Evolutionary conservation across 2,113 vertebrate species (phyloP), one percentile per base, ranked within the genome.

Genomic region (Cryptomyrus ogoouensis): DNA sequence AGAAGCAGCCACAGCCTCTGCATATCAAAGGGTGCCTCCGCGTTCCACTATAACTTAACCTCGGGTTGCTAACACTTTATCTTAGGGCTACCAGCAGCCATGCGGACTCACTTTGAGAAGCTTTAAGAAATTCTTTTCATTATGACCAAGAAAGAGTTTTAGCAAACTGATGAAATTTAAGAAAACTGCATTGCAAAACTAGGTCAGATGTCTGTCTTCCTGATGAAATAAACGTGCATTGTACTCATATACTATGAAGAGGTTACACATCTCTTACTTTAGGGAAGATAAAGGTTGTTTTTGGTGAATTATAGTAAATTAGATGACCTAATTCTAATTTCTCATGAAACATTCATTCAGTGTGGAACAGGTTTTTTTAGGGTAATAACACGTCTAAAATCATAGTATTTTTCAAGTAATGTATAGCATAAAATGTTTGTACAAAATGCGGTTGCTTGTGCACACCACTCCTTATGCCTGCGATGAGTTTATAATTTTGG

Each of bases 71-170:
- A 44, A 84, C 19, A 44, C 42, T 84, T 83, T 53, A 84, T 84
- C 89, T 89, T 39, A 15, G 6, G 35, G 39, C 50, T 85, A 85
- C 80, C 80, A 58, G 52, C 77, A 84, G 56, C 19, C 77, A 42
- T 27, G 47, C 80, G 87, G 88, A 87, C 89, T 88, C 88, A 90
- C 24, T 7, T 47, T 90, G 90, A 91, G 89, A 35, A 66, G 89
- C 89, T 93, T 92, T 84, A 15, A 52, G 9, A 90, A 86, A 52
- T 31, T 31, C 46, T 90, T 92, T 91, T 89, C 52, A 91, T 74
- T 13, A 31, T 4, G 31, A 86, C 88, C 56, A 49, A 74, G 58
- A 49, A 50, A n/a, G 84, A 90, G 50, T 83, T 83, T 62, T 70
- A 47, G 24, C 24, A 74, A 89, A 89, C 35, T 27, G 77, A 31